phyloP scores from a whole-genome alignment of 2,113 vertebrate genomes.

The Nycticorax nycticorax region DNA sequence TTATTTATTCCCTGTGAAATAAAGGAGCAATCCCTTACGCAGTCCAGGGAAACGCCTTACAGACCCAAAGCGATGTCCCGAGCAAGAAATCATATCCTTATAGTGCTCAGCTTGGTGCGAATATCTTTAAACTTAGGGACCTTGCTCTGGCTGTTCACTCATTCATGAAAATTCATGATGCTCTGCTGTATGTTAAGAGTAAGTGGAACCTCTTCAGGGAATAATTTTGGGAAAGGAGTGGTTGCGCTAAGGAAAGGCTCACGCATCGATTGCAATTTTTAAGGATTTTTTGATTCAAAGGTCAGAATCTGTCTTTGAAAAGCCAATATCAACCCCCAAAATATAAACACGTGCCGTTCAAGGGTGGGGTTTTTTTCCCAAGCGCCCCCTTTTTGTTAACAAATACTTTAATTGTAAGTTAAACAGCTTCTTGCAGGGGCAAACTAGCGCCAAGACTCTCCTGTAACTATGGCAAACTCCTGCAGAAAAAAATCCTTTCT shows the following conservation, averaged over 20 bases:
- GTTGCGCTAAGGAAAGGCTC: background rate
- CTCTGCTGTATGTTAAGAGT: background rate
- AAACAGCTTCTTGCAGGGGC: background rate
- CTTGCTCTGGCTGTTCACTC: background rate
- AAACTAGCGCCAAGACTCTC: background rate
- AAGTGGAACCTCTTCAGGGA: background rate
- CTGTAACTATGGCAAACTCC: background rate
- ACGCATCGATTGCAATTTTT: background rate
- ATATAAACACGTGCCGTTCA: background rate
- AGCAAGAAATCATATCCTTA: background rate
- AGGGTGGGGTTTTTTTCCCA: no score
- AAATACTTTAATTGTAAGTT: background rate
- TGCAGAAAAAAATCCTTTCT: background rate
- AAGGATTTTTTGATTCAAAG: background rate
- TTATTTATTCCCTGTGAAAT: background rate
- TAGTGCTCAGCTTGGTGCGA: background rate
- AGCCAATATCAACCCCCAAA: background rate
- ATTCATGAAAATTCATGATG: conserved; percentile 18
- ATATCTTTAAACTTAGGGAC: background rate
- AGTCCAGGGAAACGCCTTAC: background rate
- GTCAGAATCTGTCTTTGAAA: background rate
- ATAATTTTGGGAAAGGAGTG: background rate
- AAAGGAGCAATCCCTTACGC: background rate
- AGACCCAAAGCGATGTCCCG: background rate
- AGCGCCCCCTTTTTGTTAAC: background rate